These are phyloP conservation scores for Rachycentron canadum DNA, from an alignment of 2,797 vertebrate genomes.

Conservation along the genomic window DNA sequence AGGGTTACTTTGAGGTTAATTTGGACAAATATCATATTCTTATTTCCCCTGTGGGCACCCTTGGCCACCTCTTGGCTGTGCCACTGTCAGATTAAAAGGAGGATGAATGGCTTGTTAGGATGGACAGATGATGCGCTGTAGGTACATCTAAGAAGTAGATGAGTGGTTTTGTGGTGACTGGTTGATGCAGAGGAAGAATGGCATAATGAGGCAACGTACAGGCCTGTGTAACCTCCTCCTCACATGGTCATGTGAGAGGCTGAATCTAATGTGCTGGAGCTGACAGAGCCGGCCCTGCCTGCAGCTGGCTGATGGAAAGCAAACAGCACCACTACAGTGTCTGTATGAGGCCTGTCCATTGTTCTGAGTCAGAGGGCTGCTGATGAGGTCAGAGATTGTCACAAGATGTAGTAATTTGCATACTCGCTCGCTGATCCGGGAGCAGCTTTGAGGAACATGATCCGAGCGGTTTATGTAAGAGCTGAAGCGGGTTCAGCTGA, in stretches of 20 bases:
- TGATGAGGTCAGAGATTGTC: constrained; percentile 81
- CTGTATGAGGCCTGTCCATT: constrained; percentile 66
- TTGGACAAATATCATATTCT: not conserved
- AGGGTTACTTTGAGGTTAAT: not conserved
- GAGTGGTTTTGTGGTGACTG: not conserved
- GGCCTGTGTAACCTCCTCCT: constrained; percentile 9
- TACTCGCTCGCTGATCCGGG: constrained; percentile 44
- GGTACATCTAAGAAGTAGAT: not conserved
- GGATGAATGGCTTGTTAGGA: not conserved
- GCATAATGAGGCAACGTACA: constrained; percentile 45
- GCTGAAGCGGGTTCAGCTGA: constrained; percentile 9
- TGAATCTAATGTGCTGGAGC: constrained; percentile 3
- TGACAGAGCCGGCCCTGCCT: constrained; percentile 4
- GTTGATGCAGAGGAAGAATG: not conserved
- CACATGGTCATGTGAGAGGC: constrained; percentile 27
- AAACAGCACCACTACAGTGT: constrained; percentile 47
- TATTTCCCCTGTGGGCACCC: not conserved
- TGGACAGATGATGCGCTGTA: not conserved
- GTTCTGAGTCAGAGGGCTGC: constrained; percentile 70
- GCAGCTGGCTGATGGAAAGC: constrained; percentile 26
- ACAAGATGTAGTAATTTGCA: constrained; percentile 73
- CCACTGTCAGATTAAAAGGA: not conserved
- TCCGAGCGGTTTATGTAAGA: constrained; percentile 13
- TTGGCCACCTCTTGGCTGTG: not conserved
- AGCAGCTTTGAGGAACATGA: constrained; percentile 30